These are phyloP conservation scores for Phenacoccus solenopsis DNA, from an alignment of 1,140 invertebrate genomes.

Conservation along the genomic window DNA sequence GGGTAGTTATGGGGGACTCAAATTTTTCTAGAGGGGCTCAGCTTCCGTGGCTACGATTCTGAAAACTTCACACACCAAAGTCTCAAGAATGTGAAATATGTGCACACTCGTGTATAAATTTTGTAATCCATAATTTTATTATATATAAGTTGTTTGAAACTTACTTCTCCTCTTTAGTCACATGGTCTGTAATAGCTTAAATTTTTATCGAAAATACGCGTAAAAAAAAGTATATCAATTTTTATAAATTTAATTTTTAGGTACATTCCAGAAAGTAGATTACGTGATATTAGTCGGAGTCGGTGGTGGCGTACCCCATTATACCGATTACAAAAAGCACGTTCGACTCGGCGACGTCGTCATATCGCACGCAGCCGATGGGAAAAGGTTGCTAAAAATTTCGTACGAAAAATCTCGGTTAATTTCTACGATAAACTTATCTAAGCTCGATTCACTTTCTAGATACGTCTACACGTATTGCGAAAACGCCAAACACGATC, in stretches of 20 bases:
- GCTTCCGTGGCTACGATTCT: no score
- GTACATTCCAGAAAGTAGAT: constrained; percentile 78
- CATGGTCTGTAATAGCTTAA: no score
- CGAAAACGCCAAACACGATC: constrained; percentile 48
- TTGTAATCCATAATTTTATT: no score
- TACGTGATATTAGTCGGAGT: constrained; percentile 94
- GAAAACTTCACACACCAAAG: no score
- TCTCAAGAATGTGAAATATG: no score
- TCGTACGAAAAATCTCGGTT: neutral
- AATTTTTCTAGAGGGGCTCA: no score
- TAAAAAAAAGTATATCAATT: neutral
- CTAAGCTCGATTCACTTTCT: neutral
- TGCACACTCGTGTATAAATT: no score
- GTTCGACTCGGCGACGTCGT: constrained; percentile 94
- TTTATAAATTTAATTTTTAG: constrained; percentile 38
- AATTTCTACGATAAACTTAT: neutral
- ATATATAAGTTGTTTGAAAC: no score
- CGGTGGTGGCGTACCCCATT: constrained; percentile 93
- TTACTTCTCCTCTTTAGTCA: no score
- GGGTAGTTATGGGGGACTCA: no score
- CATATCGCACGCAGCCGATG: constrained; percentile 56
- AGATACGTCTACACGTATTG: constrained; percentile 67
- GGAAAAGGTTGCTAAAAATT: constrained; percentile 30
- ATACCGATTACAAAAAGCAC: constrained; percentile 88
- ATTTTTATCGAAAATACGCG: no score